Evolutionary conservation across 2,888 invertebrate genomes (phyloP), one percentile per base, ranked within the genome.

Genomic region (Acrobasis consociella): DNA sequence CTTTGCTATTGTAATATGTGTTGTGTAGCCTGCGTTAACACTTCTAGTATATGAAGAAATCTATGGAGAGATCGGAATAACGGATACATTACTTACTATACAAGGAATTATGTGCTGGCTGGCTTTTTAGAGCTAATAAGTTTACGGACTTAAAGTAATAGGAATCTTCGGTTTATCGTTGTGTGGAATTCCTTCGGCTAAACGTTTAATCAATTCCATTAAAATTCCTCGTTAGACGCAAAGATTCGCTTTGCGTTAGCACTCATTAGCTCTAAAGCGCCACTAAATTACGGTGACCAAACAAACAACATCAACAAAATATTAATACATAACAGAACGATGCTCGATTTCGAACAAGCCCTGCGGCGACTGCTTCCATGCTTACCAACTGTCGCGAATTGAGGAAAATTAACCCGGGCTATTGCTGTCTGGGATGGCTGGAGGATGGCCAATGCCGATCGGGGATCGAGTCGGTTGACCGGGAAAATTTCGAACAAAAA

Each of bases 1-100:
- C 82, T 81, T 87, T 85, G 81, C 91, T 92, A 92, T 91, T 92
- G 91, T 91, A 91, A 91, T 88, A 83, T 91, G 90, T 91, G 91
- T 88, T 76, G 78, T 83, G 81, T 87, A 90, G 91, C 91, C 91
- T 91, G 91, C 89, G 70, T 77, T 87, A 86, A 89, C 81, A 80
- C 75, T 82, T 82, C 82, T 88, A 88, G 79, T 82, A 84, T 87
- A 88, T 80, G 86, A 87, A 89, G 84, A 85, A 89, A 86, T 85
- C 89, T 90, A 91, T 88, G 81, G 80, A 89, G 87, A 90, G 85
- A 88, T 89, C 82, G 88, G 87, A 88, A 81, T 89, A 91, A 91
- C 91, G 89, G 83, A 88, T 87, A 87, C 81, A 86, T 87, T 91
- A 91, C 87, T 85, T 89, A 91, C 87, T 89, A 87, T 86, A 88